Percentiles rank a stretch among this genome's conserved stretches.
phyloP scores from a whole-genome alignment of 2,888 invertebrate genomes.

The Andrena chrysosceles region DNA sequence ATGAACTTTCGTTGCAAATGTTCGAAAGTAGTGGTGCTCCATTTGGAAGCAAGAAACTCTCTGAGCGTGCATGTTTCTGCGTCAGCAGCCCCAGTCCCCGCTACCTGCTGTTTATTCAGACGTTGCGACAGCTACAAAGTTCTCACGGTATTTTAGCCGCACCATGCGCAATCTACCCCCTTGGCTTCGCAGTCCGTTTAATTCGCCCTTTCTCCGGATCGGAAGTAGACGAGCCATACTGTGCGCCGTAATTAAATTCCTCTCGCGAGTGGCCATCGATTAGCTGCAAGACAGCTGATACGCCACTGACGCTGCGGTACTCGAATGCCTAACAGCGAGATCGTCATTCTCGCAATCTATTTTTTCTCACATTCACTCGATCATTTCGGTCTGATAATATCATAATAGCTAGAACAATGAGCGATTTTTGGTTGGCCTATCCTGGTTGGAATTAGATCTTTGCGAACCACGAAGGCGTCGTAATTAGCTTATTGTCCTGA shows the following conservation, averaged over 20 bases:
- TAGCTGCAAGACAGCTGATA: conserved; percentile 36
- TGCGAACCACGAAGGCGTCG: too few relatives aligned
- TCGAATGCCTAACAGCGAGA: conserved; percentile 15
- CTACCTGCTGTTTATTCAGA: conserved; percentile 39
- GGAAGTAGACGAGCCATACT: conserved; percentile 19
- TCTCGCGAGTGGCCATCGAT: conserved; percentile 32
- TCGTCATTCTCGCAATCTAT: background rate
- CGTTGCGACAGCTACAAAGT: conserved; percentile 3
- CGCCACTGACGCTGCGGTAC: conserved; percentile 18
- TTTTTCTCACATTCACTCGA: background rate
- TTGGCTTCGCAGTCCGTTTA: conserved; percentile 40
- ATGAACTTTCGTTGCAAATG: conserved; percentile 19
- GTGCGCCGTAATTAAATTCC: conserved; percentile 49
- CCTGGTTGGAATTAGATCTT: too few relatives aligned
- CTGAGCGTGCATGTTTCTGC: background rate
- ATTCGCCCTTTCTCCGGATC: conserved; percentile 16
- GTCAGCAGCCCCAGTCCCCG: background rate
- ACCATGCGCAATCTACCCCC: conserved; percentile 27
- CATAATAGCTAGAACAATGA: too few relatives aligned
- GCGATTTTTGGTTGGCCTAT: too few relatives aligned
- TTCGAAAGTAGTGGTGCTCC: conserved; percentile 23
- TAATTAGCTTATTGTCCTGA: too few relatives aligned
- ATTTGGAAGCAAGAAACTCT: background rate
- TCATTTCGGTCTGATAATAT: background rate
- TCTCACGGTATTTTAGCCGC: conserved; percentile 21